phyloP scores from a whole-genome alignment of 2,888 invertebrate genomes.

The Euzophera pinguis region DNA sequence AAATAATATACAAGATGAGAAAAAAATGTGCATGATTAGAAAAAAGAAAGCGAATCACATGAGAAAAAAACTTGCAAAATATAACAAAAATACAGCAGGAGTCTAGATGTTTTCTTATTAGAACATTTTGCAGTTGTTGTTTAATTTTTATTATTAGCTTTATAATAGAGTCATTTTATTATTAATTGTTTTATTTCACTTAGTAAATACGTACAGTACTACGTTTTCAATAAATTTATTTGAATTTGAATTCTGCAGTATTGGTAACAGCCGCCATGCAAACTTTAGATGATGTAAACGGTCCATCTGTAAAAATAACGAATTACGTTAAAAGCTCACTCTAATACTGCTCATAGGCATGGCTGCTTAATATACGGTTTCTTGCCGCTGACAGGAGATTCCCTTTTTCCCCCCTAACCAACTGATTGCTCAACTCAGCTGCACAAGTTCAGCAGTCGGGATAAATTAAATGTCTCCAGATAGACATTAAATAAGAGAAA shows the following conservation, averaged over 20 bases:
- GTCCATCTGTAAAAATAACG: constrained; percentile 60
- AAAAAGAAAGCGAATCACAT: background rate
- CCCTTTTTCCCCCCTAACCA: too few relatives aligned
- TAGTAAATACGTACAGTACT: background rate
- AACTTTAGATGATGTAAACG: constrained; percentile 58
- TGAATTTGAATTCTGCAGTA: constrained; percentile 35
- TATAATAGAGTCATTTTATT: too few relatives aligned
- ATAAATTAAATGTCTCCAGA: too few relatives aligned
- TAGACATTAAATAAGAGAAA: too few relatives aligned
- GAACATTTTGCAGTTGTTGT: background rate
- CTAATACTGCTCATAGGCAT: too few relatives aligned
- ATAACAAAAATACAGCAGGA: too few relatives aligned
- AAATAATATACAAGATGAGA: background rate
- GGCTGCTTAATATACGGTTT: too few relatives aligned
- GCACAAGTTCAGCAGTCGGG: too few relatives aligned
- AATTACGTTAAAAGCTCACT: too few relatives aligned
- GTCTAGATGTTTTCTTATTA: too few relatives aligned
- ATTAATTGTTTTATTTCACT: background rate
- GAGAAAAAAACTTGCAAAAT: background rate
- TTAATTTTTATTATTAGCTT: background rate
- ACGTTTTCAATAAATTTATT: constrained; percentile 19
- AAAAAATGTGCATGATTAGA: background rate
- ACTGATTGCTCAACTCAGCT: too few relatives aligned
- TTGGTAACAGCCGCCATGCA: constrained; percentile 30
- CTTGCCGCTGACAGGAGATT: too few relatives aligned